Conservation (phyloP, 2,797 vertebrate species). For the Artibeus jamaicensis region DNA sequence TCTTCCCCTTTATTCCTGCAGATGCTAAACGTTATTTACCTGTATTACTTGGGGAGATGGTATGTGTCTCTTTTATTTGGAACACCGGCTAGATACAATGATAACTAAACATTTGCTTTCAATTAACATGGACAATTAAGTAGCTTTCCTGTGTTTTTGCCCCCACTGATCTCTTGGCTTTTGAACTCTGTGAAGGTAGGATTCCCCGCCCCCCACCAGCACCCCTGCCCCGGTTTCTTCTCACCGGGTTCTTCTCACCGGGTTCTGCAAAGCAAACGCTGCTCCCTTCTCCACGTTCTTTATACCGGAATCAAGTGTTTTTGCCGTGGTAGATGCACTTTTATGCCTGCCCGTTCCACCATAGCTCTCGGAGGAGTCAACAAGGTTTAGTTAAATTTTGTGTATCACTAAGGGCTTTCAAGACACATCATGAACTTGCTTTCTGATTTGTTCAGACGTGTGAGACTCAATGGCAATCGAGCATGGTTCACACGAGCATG, state of each 20-base stretch:
- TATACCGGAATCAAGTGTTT: background rate
- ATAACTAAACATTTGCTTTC: slow-evolving; percentile 11
- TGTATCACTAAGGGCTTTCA: background rate
- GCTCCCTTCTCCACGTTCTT: background rate
- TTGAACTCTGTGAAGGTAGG: background rate
- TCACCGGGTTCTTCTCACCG: background rate
- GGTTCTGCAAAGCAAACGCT: background rate
- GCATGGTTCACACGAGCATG: background rate
- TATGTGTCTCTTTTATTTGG: background rate
- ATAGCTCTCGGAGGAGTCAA: background rate
- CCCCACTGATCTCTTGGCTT: background rate
- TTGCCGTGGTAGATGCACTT: background rate
- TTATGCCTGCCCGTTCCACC: background rate
- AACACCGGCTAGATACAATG: background rate
- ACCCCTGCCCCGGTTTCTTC: background rate
- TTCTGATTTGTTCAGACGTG: slow-evolving; percentile 24
- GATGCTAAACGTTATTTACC: background rate
- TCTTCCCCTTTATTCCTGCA: background rate
- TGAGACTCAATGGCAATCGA: background rate
- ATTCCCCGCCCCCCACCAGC: rapidly evolving
- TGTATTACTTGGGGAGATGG: background rate
- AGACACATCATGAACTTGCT: background rate
- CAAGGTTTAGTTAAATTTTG: background rate
- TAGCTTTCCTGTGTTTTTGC: background rate
- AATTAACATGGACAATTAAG: background rate